These are phyloP conservation scores for Oreochromis niloticus DNA, from an alignment of 2,113 vertebrate species.

Conservation along the genomic window DNA sequence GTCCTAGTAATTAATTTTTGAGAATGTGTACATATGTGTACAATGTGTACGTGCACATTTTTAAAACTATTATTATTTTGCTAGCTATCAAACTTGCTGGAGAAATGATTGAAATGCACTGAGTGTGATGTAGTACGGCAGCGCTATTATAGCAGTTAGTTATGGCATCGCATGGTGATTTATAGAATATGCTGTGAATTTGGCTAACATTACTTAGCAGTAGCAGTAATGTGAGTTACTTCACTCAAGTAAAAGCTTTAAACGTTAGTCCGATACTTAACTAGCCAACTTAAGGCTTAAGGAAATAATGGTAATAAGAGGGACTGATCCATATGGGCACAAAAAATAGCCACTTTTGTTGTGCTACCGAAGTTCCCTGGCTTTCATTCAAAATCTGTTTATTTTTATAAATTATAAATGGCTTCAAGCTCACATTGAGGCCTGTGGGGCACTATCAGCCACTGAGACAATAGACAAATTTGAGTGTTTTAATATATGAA, in stretches of 20 bases:
- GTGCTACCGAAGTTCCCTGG: neutral
- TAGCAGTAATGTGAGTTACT: neutral
- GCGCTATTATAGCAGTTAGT: too few relatives aligned
- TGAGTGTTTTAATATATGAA: too few relatives aligned
- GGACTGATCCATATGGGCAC: neutral
- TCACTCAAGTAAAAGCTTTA: neutral
- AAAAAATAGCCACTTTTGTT: neutral
- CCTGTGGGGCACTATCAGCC: too few relatives aligned
- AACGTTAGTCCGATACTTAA: neutral
- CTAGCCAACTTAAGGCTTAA: neutral
- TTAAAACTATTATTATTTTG: too few relatives aligned
- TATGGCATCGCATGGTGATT: neutral
- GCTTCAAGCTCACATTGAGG: neutral
- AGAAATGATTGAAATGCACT: too few relatives aligned
- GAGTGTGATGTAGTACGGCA: too few relatives aligned
- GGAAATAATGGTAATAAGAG: neutral
- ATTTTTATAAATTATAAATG: neutral
- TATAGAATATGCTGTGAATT: neutral
- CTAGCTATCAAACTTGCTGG: too few relatives aligned
- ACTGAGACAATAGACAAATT: too few relatives aligned
- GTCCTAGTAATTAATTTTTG: too few relatives aligned
- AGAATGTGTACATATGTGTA: too few relatives aligned
- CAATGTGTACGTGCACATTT: too few relatives aligned
- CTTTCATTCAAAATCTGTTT: neutral
- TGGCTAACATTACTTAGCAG: neutral